These are phyloP conservation scores for Sitobion miscanthi DNA, from an alignment of 1,140 invertebrate species.

Conservation along the genomic window DNA sequence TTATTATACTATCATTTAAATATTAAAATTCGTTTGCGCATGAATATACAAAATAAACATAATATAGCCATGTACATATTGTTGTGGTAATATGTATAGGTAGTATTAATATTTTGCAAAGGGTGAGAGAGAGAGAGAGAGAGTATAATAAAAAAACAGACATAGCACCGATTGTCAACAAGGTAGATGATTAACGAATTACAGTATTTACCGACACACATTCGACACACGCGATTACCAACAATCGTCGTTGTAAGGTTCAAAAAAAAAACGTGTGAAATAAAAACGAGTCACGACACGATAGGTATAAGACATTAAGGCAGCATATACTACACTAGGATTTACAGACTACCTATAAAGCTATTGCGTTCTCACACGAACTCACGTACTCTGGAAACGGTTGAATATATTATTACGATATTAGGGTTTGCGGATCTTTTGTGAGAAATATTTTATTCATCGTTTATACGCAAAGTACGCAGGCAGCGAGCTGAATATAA, in stretches of 20 bases:
- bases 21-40: neutral
- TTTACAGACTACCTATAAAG: neutral
- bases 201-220: neutral
- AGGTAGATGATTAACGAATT: neutral
- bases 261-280: neutral
- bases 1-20: neutral
- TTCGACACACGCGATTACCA: constrained; percentile 26
- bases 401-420: neutral
- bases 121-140: too few species aligned
- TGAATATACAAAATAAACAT: neutral
- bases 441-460: neutral
- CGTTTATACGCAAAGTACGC: neutral
- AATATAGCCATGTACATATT: neutral
- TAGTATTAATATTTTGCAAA: neutral
- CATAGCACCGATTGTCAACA: neutral
- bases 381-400: neutral
- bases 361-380: neutral
- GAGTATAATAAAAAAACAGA: neutral
- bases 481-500: neutral
- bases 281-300: neutral
- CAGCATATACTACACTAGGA: neutral
- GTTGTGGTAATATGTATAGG: too few species aligned
- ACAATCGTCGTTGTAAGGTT: neutral
- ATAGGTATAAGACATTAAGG: neutral
- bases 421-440: neutral